These are phyloP conservation scores for Hirudinaria manillensis DNA, from an alignment of 2,888 invertebrate species.

Conservation along the genomic window DNA sequence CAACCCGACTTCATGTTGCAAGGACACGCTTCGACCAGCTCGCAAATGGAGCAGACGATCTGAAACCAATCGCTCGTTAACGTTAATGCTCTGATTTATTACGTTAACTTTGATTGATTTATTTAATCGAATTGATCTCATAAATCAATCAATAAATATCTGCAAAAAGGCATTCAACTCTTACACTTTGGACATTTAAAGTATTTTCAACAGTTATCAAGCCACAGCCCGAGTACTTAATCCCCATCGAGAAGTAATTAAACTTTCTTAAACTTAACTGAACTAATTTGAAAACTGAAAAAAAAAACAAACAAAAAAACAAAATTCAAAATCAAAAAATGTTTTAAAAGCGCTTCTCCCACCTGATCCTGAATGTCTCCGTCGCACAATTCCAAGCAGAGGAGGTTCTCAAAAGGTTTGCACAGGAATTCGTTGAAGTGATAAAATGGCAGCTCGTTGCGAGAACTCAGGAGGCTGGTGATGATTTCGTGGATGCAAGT, in stretches of 20 bases:
- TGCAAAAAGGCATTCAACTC: no score
- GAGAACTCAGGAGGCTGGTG: constrained; percentile 68
- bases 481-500: constrained; percentile 82
- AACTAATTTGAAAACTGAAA: neutral
- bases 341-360: constrained; percentile 32
- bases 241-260: no score
- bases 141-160: neutral
- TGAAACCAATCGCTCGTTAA: constrained; percentile 54
- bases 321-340: neutral
- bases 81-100: neutral
- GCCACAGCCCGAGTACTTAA: no score
- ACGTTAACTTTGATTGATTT: no score
- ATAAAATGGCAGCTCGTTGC: constrained; percentile 82
- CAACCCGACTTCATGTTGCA: constrained; percentile 90
- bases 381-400: constrained; percentile 86
- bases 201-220: no score
- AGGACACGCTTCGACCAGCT: constrained; percentile 87
- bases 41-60: constrained; percentile 90
- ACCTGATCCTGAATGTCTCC: constrained; percentile 79
- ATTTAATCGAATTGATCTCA: no score
- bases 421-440: constrained; percentile 79
- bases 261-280: no score
- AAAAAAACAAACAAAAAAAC: neutral
- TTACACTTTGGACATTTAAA: no score
- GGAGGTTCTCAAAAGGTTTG: constrained; percentile 87